Percentiles rank a stretch among this genome's conserved stretches.
phyloP scores from a whole-genome alignment of 2,888 invertebrate species.

The Nomada goodeniana region DNA sequence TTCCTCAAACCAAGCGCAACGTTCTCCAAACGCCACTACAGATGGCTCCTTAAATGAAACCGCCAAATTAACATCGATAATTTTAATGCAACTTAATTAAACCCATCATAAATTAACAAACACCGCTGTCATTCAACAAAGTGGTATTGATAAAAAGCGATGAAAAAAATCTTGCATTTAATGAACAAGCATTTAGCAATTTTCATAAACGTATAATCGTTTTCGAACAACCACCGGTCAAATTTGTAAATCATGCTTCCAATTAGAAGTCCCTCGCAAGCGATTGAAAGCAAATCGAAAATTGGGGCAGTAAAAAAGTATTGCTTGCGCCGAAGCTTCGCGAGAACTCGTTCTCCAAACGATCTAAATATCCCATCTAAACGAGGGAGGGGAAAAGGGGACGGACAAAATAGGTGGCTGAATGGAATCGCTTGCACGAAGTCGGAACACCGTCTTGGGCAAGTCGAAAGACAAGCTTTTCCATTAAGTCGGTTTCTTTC shows the following conservation, averaged over 20 bases:
- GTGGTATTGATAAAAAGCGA: too few species aligned
- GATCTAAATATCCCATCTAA: not conserved
- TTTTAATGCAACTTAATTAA: not conserved
- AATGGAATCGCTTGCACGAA: conserved; percentile 31
- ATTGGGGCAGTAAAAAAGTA: too few species aligned
- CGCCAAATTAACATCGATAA: not conserved
- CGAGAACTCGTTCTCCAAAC: not conserved
- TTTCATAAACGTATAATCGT: not conserved
- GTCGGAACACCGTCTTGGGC: conserved; percentile 24
- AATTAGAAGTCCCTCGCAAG: too few species aligned
- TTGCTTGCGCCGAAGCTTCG: too few species aligned
- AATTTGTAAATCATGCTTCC: too few species aligned
- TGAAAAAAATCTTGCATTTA: too few species aligned
- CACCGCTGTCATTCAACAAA: not conserved
- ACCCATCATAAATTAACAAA: not conserved
- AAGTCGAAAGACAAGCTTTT: conserved; percentile 51
- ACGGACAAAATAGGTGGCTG: not conserved
- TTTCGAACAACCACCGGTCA: too few species aligned
- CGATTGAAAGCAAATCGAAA: too few species aligned
- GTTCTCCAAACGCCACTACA: not conserved
- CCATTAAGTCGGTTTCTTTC: conserved; percentile 59
- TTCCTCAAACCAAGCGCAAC: not conserved
- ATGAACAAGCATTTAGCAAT: not conserved
- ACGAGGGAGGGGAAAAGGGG: not conserved
- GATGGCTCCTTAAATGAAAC: not conserved